phyloP scores from a whole-genome alignment of 2,113 vertebrate genomes.

The Crotalus horridus region DNA sequence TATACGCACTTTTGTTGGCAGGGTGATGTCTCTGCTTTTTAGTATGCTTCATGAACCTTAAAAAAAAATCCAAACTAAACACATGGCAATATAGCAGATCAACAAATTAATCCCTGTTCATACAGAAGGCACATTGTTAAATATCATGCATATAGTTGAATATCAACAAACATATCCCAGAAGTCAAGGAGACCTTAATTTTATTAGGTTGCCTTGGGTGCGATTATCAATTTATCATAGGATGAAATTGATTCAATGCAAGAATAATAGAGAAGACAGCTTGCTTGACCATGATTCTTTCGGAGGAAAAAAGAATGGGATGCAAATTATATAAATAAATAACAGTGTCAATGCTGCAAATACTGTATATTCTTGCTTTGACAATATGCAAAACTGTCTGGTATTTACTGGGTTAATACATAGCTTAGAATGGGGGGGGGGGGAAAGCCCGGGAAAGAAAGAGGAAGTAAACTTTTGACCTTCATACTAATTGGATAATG shows the following conservation, averaged over 20 bases:
- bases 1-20: too few species aligned
- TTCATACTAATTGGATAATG: too few species aligned
- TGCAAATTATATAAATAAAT: neutral
- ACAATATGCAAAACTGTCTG: too few species aligned
- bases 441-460: too few species aligned
- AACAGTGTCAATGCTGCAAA: too few species aligned
- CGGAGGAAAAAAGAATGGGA: neutral
- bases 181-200: neutral
- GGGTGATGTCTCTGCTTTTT: too few species aligned
- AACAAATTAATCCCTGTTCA: neutral
- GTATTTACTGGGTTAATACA: too few species aligned
- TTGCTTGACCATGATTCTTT: neutral
- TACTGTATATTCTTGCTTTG: too few species aligned
- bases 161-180: neutral
- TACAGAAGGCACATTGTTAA: neutral
- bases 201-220: neutral
- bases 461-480: too few species aligned
- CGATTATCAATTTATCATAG: neutral
- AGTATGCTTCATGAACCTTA: neutral
- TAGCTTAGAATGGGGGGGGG: too few species aligned
- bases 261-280: too few species aligned
- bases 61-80: neutral
- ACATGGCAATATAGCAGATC: neutral
- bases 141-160: neutral
- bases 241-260: neutral